Conservation (phyloP, 1,140 invertebrate species). For the Papilio aristodemus region DNA sequence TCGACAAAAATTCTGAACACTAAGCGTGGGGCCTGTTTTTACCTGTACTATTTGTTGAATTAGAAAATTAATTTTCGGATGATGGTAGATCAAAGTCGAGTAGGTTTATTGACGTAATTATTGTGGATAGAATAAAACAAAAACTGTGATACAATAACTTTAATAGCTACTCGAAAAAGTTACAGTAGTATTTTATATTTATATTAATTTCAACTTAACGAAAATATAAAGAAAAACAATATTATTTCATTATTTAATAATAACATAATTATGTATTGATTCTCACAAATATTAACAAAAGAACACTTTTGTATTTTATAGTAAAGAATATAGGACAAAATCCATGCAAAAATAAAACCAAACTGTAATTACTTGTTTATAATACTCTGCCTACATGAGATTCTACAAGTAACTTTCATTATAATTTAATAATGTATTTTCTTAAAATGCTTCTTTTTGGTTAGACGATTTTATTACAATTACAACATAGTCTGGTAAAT, state of each 20-base stretch:
- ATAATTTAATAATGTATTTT: neutral
- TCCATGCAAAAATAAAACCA: neutral
- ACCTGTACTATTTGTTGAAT: too few relatives aligned
- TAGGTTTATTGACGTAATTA: neutral
- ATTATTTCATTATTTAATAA: slow-evolving; percentile 7
- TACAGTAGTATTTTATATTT: neutral
- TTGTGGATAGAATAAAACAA: neutral
- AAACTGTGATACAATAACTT: slow-evolving; percentile 10
- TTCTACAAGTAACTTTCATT: slow-evolving; percentile 8
- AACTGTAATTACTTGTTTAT: neutral
- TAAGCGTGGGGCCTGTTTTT: too few relatives aligned
- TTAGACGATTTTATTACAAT: slow-evolving; percentile 2
- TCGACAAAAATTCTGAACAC: too few relatives aligned
- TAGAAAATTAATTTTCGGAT: too few relatives aligned
- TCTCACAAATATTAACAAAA: neutral
- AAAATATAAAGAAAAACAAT: slow-evolving; percentile 1
- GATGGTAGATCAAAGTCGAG: neutral
- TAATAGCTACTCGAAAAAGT: slow-evolving; percentile 13
- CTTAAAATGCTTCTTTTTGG: neutral
- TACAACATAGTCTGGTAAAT: neutral
- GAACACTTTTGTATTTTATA: neutral
- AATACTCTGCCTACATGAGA: slow-evolving; percentile 5
- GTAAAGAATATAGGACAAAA: neutral
- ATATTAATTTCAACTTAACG: slow-evolving; percentile 20
- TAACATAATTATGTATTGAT: neutral